phyloP scores from a whole-genome alignment of 2,888 invertebrate species.

The Latheticus oryzae region DNA sequence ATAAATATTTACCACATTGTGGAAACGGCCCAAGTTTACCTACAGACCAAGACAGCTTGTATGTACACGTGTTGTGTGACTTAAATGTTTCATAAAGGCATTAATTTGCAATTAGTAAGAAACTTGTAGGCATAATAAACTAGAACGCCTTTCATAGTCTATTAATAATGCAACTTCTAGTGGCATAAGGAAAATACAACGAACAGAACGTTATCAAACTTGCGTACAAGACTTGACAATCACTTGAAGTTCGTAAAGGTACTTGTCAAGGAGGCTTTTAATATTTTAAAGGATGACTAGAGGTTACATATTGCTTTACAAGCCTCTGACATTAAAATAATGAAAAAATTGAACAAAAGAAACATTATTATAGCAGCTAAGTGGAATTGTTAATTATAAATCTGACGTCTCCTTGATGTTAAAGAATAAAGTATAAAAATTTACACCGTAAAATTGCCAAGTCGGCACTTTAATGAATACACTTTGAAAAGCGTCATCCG shows the following conservation, averaged over 20 bases:
- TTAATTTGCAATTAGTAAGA: slow-evolving; percentile 33
- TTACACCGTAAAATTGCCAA: slow-evolving; percentile 5
- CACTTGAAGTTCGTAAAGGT: no score
- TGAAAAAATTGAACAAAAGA: no score
- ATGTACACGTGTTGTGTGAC: slow-evolving; percentile 14
- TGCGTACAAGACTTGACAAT: no score
- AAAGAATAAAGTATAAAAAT: background rate
- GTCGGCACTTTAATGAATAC: slow-evolving; percentile 16
- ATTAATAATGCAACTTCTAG: slow-evolving; percentile 29
- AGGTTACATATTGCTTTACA: no score
- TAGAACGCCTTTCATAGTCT: slow-evolving; percentile 6
- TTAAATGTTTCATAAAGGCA: slow-evolving; percentile 33
- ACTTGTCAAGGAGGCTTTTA: no score
- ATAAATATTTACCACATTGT: slow-evolving; percentile 41
- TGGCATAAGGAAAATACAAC: slow-evolving; percentile 9
- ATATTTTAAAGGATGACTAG: no score
- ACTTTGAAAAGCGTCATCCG: slow-evolving; percentile 16
- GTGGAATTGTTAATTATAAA: no score
- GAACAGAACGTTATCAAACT: no score
- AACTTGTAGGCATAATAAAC: slow-evolving; percentile 20
- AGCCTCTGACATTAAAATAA: no score
- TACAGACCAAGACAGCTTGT: slow-evolving; percentile 24
- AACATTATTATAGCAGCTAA: no score
- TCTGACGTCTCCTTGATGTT: no score
- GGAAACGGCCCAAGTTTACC: slow-evolving; percentile 19